Base-by-base conservation (phyloP, 2,797 vertebrate genomes). In the Gymnoscopelus microlampas region DNA sequence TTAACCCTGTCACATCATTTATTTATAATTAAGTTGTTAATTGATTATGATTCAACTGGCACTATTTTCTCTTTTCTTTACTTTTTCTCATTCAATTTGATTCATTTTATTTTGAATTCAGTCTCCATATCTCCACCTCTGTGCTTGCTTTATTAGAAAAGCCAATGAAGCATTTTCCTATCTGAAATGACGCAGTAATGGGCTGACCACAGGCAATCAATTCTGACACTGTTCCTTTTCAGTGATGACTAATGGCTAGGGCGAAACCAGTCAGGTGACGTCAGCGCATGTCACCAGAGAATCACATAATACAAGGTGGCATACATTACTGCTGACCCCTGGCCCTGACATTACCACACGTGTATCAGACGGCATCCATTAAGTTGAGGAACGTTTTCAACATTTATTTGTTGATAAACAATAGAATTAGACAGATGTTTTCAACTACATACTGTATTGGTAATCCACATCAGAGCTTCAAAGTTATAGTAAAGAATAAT, bases 251-350 rank as follows among this genome's bases (percentile, higher is more conserved):
- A 13, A 49, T 15, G 2, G 73, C 73, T 49, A 1, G 23, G 24
- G 55, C 19, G 53, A 11, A 79, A 58, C 11, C 60, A 15, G 60
- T 56, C 61, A 8, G 4, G 11, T 53, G 64, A 76, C 55, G 39
- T 73, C 15, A 29, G 1, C 51, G 7, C 64, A 1, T 19, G 67
- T 82, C 74, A 73, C 3, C 1, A 3, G 50, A 62, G 62, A 55
- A 19, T 1, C 2, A 55, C 48, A 35, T 83, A 66, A 85, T 77
- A 55, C 8, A 15, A 73, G 12, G 63, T 80, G 80, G 26, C 71
- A 63, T 29, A n/a, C 62, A 23, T 68, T 63, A 63, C 55, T 19
- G 4, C 19, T 64, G 71, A 77, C 77, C 73, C 19, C 19, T 24
- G 69, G 53, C 73, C 19, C 19, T 24, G 69, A 55, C 58, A 73